phyloP scores from a whole-genome alignment of 2,888 invertebrate species.

The Trissoscelio sp. region DNA sequence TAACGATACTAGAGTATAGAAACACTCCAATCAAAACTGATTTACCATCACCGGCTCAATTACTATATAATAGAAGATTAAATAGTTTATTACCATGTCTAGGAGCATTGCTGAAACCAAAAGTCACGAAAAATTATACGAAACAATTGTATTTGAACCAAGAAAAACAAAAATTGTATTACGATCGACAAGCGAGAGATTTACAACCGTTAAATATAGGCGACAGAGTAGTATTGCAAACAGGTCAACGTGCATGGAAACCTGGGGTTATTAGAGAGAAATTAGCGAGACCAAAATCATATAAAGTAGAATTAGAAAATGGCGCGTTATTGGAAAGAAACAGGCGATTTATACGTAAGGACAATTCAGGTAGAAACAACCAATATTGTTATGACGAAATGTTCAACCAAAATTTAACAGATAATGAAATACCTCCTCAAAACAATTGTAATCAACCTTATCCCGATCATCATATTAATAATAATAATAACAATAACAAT shows the following conservation, averaged over 20 bases:
- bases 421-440: too few relatives aligned
- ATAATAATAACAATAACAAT: too few relatives aligned
- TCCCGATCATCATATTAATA: too few relatives aligned
- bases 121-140: not conserved
- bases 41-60: constrained; percentile 56
- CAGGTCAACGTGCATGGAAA: constrained; percentile 14
- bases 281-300: constrained; percentile 29
- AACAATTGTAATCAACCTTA: too few relatives aligned
- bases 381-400: too few relatives aligned
- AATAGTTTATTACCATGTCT: too few relatives aligned
- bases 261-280: constrained; percentile 18
- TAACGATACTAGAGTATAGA: constrained; percentile 64
- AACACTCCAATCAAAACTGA: constrained; percentile 58
- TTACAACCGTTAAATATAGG: constrained; percentile 13
- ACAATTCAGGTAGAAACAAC: constrained; percentile 4
- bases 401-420: too few relatives aligned
- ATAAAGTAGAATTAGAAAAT: constrained; percentile 20
- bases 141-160: constrained; percentile 15
- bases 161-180: constrained; percentile 40
- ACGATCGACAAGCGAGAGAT: constrained; percentile 46
- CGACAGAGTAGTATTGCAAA: constrained; percentile 32
- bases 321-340: constrained; percentile 24
- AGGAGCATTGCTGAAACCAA: too few relatives aligned
- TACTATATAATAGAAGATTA: constrained; percentile 57
- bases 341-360: constrained; percentile 5